Conservation (phyloP, 2,113 vertebrate genomes). For the Thunnus maccoyii region DNA sequence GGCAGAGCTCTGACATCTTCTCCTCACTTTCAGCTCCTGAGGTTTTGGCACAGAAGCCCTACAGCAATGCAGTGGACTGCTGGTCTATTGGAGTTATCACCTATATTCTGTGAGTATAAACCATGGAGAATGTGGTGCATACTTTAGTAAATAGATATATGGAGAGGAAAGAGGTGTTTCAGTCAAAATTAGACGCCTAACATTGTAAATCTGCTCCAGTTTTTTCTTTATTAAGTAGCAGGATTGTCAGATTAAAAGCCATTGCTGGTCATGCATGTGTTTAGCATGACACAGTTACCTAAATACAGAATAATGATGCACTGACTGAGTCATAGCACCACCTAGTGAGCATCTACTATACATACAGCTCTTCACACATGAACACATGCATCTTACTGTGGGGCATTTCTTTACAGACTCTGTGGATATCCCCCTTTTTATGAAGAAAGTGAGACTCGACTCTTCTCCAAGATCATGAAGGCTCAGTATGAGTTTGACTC, state of each 20-base stretch:
- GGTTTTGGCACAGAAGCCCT: slow-evolving; percentile 96
- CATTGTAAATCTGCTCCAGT: slow-evolving; percentile 4
- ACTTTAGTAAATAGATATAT: background rate
- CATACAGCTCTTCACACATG: background rate
- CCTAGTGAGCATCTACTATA: slow-evolving; percentile 23
- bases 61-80: slow-evolving; percentile 98
- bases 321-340: slow-evolving; percentile 32
- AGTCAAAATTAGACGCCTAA: background rate
- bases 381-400: background rate
- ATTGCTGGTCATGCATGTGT: background rate
- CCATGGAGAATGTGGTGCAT: background rate
- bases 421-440: slow-evolving; percentile 99
- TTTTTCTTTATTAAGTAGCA: background rate
- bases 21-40: slow-evolving; percentile 89
- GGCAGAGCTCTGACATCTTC: background rate
- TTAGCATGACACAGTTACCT: slow-evolving; percentile 12
- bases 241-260: slow-evolving; percentile 37
- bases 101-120: slow-evolving; percentile 93
- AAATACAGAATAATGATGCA: background rate
- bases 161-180: background rate
- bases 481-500: slow-evolving; percentile 97
- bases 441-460: slow-evolving; percentile 93
- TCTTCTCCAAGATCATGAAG: slow-evolving; percentile 97
- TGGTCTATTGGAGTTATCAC: slow-evolving; percentile 99
- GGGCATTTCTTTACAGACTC: slow-evolving; percentile 81